phyloP scores from a whole-genome alignment of 37 sponge, comb jelly and placozoan species.

The Cliona cf. orientalis region DNA sequence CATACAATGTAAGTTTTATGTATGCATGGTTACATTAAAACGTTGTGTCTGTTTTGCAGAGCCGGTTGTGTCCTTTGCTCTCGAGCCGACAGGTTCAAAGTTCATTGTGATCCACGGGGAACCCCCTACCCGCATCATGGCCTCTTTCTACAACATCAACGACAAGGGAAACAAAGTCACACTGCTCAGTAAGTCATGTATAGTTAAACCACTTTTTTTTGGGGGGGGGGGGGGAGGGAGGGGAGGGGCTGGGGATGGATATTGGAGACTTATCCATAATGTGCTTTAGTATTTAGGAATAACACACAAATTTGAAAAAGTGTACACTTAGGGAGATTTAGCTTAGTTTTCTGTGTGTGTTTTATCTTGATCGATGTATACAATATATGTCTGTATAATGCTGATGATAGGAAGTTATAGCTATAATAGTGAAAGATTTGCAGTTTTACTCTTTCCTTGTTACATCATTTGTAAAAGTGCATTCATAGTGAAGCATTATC shows the following conservation, averaged over 20 bases:
- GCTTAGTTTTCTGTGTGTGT: no score
- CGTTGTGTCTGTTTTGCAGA: slow-evolving; percentile 23
- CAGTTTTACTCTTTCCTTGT: no score
- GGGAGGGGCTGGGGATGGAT: background rate
- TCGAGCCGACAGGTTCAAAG: slow-evolving; percentile 93
- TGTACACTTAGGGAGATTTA: no score
- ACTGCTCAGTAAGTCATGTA: slow-evolving; percentile 59
- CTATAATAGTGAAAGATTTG: no score
- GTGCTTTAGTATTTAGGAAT: background rate
- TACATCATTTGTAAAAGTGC: no score
- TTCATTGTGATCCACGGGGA: slow-evolving; percentile 91
- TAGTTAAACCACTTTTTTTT: background rate
- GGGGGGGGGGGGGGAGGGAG: background rate
- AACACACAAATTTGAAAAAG: background rate
- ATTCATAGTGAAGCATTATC: no score
- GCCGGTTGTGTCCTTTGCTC: slow-evolving; percentile 66
- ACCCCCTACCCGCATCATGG: slow-evolving; percentile 64
- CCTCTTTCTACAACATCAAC: slow-evolving; percentile 76
- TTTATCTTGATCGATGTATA: no score
- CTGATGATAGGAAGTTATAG: no score
- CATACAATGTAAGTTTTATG: background rate
- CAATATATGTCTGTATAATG: no score
- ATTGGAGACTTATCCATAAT: background rate
- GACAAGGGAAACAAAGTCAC: slow-evolving; percentile 57
- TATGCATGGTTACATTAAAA: background rate